Evolutionary conservation across 2,888 invertebrate genomes (phyloP).

Genomic region (Spicauda simplicius): DNA sequence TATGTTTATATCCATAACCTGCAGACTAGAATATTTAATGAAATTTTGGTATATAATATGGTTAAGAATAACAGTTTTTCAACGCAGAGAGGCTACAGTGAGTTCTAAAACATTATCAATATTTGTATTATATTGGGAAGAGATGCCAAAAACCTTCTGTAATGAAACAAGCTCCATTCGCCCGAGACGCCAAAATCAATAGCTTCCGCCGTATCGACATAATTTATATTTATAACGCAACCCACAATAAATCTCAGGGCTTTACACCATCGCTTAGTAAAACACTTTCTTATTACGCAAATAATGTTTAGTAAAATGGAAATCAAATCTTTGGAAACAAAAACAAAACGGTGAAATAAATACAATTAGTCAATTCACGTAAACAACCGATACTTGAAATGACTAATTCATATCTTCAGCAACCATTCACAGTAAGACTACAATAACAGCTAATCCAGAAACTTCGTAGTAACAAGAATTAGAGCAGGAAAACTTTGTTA

Average conservation of each 20-base stretch:
- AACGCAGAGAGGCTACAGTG: not conserved
- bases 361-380: not conserved
- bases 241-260: not conserved
- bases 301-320: not conserved
- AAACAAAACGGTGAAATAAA: not conserved
- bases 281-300: not conserved
- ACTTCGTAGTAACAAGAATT: not conserved
- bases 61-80: not conserved
- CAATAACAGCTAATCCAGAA: not conserved
- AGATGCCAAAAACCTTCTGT: not conserved
- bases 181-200: not conserved
- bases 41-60: too few species aligned
- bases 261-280: not conserved
- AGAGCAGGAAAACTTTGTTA: not conserved
- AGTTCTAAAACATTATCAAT: not conserved
- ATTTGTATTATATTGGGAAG: not conserved
- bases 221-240: not conserved
- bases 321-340: not conserved
- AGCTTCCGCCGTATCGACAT: constrained; percentile 12
- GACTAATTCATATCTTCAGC: not conserved
- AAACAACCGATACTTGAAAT: not conserved
- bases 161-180: not conserved
- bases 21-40: too few species aligned
- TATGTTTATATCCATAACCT: too few species aligned
- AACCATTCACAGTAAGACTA: not conserved